phyloP scores from a whole-genome alignment of 2,113 vertebrate species.

The Apaloderma vittatum region DNA sequence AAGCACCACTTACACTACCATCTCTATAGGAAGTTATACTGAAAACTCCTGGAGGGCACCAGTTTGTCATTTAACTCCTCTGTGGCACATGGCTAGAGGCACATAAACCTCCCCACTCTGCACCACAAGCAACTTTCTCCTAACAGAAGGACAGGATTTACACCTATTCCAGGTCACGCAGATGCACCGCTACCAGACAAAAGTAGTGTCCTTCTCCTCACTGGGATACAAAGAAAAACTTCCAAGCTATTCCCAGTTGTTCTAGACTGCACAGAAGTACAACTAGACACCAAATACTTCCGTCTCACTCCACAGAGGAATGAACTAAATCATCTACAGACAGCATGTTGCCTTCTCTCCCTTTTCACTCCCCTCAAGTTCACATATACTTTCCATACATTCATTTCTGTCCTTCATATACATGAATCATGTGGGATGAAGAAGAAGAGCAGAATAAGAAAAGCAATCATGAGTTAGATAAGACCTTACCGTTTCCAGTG shows the following conservation, averaged over 20 bases:
- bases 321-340: background rate
- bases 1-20: background rate
- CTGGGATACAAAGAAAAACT: background rate
- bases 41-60: background rate
- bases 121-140: background rate
- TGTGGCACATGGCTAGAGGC: background rate
- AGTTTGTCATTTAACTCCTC: background rate
- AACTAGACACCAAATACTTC: background rate
- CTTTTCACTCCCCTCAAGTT: background rate
- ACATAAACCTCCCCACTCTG: background rate
- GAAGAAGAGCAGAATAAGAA: background rate
- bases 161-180: background rate
- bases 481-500: slow-evolving; percentile 88
- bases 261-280: background rate
- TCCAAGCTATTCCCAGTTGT: background rate
- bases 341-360: background rate
- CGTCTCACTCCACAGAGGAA: background rate
- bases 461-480: background rate
- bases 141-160: background rate
- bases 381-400: background rate
- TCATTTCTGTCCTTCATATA: background rate
- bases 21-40: background rate
- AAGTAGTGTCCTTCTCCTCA: background rate
- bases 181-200: background rate
- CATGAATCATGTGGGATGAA: accelerated